Base-by-base conservation (phyloP, 1,140 invertebrate species). In the Dermatophagoides farinae region DNA sequence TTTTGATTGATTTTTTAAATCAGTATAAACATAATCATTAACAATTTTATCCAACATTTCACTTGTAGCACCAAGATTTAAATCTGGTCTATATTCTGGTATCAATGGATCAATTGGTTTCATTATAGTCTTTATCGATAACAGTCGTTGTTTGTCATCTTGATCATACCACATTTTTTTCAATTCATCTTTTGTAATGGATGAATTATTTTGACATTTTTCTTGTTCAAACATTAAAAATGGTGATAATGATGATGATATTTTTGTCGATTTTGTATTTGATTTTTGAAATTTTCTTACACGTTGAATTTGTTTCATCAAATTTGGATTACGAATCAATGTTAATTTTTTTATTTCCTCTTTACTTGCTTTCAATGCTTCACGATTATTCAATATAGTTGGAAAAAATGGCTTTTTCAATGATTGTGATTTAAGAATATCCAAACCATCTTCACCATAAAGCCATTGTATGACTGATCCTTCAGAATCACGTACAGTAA, bases 361-460 rank as follows among this genome's bases (percentile, higher is more conserved):
- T 60, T 79, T 72, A 61, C 82, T 75, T 16, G 81, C 62, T 47
- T 53, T 62, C 16, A 87, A 11, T 77, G 80, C 54, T 76, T 74
- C 41, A 70, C 76, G 71, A 70, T 97, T 97, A 38, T 84, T 77
- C 6, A 83, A 75, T 0, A 98, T 74, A 67, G 96, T 91, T 38
- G 78, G 72, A 5, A 96, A 75, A 64, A 86, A 84, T 40, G 85
- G 79, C 31, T 80, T 72, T 51, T 80, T 83, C 0, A 98, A 74
- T 69, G 88, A 95, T 65, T 87, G 84, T 11, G 83, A 82, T 71
- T 87, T 88, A 0, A 80, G 73, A 50, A 97, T 82, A 70, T 98
- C 95, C 50, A 97, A 74, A 0, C 93, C 91, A 76, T 99, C 96
- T 77, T 98, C 95, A 4, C 96, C 96, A 71, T 97, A 99, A n/a